Percentiles rank a stretch among this genome's conserved stretches.
These are phyloP conservation scores for Drosophila aldrichi DNA, from an alignment of 2,888 invertebrate species.

Conservation along the genomic window DNA sequence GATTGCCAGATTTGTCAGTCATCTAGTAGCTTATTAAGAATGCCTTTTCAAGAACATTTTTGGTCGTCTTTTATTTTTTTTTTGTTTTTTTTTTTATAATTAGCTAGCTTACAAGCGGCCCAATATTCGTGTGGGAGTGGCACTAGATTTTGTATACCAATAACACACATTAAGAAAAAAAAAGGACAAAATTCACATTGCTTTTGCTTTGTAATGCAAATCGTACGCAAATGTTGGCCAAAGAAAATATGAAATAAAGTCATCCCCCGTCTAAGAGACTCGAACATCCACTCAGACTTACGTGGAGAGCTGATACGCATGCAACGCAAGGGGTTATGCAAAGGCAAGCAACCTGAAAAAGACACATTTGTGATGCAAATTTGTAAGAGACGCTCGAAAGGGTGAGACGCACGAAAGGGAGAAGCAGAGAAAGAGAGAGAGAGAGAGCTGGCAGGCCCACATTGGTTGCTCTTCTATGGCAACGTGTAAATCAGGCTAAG, in stretches of 20 bases:
- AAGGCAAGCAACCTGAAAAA: constrained; percentile 81
- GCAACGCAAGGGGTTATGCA: constrained; percentile 77
- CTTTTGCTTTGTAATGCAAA: constrained; percentile 73
- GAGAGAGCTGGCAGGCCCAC: constrained; percentile 8
- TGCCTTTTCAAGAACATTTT: constrained; percentile 6
- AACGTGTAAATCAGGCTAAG: constrained; percentile 81
- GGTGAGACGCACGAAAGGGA: constrained; percentile 33
- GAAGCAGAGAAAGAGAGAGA: background rate
- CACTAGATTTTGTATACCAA: constrained; percentile 48
- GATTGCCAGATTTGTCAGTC: constrained; percentile 15
- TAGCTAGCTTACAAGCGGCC: constrained; percentile 38
- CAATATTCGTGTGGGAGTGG: constrained; percentile 36
- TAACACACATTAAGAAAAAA: constrained; percentile 12
- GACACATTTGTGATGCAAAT: constrained; percentile 81
- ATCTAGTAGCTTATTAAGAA: constrained; percentile 18
- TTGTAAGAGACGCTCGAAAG: constrained; percentile 43
- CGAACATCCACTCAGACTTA: constrained; percentile 25
- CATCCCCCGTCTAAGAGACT: constrained; percentile 32
- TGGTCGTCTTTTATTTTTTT: background rate
- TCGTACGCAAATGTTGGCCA: constrained; percentile 74
- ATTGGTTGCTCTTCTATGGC: constrained; percentile 55
- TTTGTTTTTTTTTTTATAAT: constrained; percentile 46
- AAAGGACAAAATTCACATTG: constrained; percentile 47
- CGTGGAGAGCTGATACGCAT: constrained; percentile 50
- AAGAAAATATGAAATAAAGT: constrained; percentile 76